These are phyloP conservation scores for Drosophila sordidapex DNA, from an alignment of 2,888 invertebrate species.

Conservation along the genomic window DNA sequence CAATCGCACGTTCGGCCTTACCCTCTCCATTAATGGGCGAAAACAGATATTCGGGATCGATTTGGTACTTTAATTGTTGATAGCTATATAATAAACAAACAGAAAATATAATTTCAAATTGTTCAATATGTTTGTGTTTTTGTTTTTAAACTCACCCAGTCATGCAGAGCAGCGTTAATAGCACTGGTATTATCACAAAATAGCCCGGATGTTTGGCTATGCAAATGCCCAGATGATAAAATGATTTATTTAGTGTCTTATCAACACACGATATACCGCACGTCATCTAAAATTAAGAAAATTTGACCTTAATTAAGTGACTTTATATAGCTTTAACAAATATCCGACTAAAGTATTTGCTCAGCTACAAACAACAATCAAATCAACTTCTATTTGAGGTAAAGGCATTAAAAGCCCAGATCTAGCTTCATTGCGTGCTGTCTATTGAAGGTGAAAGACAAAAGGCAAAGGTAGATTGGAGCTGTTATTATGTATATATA, in stretches of 20 bases:
- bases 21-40: constrained; percentile 95
- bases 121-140: not conserved
- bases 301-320: constrained; percentile 11
- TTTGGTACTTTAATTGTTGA: constrained; percentile 94
- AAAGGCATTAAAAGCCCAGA: constrained; percentile 22
- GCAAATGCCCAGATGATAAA: constrained; percentile 91
- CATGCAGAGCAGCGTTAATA: constrained; percentile 91
- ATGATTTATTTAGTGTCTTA: constrained; percentile 91
- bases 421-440: constrained; percentile 42
- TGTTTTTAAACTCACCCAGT: constrained; percentile 87
- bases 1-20: constrained; percentile 91
- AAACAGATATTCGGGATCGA: constrained; percentile 97
- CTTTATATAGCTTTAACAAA: not conserved
- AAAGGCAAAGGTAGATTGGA: constrained; percentile 42
- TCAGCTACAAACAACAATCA: constrained; percentile 7
- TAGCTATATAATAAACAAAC: constrained; percentile 84
- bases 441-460: constrained; percentile 65
- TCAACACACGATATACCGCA: constrained; percentile 91
- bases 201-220: constrained; percentile 94
- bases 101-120: constrained; percentile 1
- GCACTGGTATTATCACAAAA: constrained; percentile 94
- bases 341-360: not conserved
- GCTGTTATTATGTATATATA: constrained; percentile 46
- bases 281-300: constrained; percentile 87
- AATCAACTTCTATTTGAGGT: constrained; percentile 16